Percentiles rank a stretch among this genome's conserved stretches.
phyloP scores from a whole-genome alignment of 2,888 invertebrate species.

The Perizoma affinitatum region DNA sequence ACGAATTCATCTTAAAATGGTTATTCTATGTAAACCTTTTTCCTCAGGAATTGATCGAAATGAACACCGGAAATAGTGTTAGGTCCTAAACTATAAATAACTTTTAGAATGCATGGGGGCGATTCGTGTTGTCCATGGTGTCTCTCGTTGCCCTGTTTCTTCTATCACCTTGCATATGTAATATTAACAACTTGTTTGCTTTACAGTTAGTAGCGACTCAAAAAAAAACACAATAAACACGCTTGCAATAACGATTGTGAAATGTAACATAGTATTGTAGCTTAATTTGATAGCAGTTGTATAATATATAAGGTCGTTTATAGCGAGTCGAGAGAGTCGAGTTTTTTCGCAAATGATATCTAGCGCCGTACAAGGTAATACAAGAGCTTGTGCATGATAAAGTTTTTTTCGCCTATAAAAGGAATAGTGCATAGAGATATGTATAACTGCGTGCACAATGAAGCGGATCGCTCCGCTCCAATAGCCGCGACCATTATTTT shows the following conservation, averaged over 20 bases:
- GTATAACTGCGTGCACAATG: conserved; percentile 65
- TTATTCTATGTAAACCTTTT: no score
- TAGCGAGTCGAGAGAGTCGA: neutral
- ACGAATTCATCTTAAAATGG: no score
- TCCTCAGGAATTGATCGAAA: no score
- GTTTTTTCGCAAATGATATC: conserved; percentile 39
- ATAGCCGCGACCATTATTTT: conserved; percentile 65
- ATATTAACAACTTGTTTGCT: no score
- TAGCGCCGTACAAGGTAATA: conserved; percentile 48
- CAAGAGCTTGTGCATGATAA: conserved; percentile 52
- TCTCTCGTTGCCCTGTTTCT: no score
- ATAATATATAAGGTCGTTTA: neutral
- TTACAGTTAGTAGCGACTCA: conserved; percentile 25
- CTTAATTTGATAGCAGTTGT: neutral
- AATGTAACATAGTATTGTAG: conserved; percentile 10
- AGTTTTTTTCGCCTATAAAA: conserved; percentile 50
- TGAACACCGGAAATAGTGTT: no score
- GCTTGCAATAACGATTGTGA: conserved; percentile 7
- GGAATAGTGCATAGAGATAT: conserved; percentile 51
- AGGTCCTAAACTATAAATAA: no score
- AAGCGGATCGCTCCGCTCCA: conserved; percentile 72
- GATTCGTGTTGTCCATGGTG: no score
- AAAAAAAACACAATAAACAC: conserved; percentile 29
- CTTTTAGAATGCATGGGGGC: no score
- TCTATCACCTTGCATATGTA: no score